Base-by-base conservation (phyloP, 2,797 vertebrate genomes). In the Neostethus bicornis region DNA sequence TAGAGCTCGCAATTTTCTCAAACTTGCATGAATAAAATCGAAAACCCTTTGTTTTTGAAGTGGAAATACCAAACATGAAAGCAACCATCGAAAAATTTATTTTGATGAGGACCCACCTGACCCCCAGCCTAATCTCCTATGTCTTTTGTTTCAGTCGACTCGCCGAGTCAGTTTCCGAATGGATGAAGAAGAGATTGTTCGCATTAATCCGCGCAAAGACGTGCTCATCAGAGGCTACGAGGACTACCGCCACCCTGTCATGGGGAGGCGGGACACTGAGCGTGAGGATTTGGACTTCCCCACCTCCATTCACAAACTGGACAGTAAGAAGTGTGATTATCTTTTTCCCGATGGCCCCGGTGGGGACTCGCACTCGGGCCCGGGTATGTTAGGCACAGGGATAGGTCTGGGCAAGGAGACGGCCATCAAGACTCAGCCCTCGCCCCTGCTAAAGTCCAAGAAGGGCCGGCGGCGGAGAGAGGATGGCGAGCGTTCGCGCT, bases 221-320 rank as follows among this genome's bases (percentile, higher is more conserved):
- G 95, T 98, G 70, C 91, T 95, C 76, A 96, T 98, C 87, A 95
- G 94, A 6, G 94, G 96, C 81, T 98, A 98, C 56, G 97, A 95
- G 86, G 97, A 98, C 91, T 99, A 99, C 88, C 94, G 97, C 71
- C 95, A 99, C 86, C 96, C 96, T 12, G 92, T 97, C 84, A 94
- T 97, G 92, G 96, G 95, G 94, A 95, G 95, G 80, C 95, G 89
- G 53, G 95, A 98, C 64, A 60, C 91, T 5, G 96, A 97, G 72
- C 94, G 92, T 37, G 95, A 97, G 46, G 95, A 96, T 12, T 44
- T 81, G 39, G 95, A 98, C 84, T 93, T 95, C 77, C 91, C 85
- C 67, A 64, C 87, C 76, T 62, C 91, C 31, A 95, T 96, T 88
- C 93, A 94, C 89, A 99, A 99, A 91, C 89, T 93, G 74, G 95